These are phyloP conservation scores for Trachelus troglodyta DNA, from an alignment of 2,888 invertebrate species.

Conservation along the genomic window DNA sequence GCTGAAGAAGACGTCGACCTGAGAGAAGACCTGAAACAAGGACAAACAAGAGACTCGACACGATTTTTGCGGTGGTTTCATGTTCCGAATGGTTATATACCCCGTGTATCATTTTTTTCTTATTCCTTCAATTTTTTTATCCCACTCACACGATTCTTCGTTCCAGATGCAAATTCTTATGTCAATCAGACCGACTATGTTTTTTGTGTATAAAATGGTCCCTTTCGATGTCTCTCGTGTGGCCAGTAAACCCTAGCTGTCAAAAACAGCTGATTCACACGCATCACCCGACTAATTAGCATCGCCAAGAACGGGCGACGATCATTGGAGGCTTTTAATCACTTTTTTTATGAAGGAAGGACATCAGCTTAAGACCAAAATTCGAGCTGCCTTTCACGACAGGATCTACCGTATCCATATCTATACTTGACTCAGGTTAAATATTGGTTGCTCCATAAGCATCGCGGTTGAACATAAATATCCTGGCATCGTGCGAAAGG, in stretches of 20 bases:
- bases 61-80: background rate
- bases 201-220: too few species aligned
- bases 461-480: slow-evolving; percentile 7
- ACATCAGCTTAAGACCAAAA: background rate
- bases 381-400: background rate
- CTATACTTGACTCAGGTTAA: background rate
- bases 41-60: background rate
- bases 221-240: too few species aligned
- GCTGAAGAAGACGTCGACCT: slow-evolving; percentile 82
- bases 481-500: slow-evolving; percentile 3
- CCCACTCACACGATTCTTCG: background rate
- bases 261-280: too few species aligned
- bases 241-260: too few species aligned
- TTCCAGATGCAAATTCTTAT: background rate
- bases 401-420: background rate
- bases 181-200: too few species aligned
- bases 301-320: too few species aligned
- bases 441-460: background rate
- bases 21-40: slow-evolving; percentile 78
- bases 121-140: background rate
- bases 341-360: too few species aligned
- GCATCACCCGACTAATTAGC: too few species aligned
- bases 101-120: background rate
- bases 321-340: too few species aligned
- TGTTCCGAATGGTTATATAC: background rate